A percentile compares a stretch with the other conserved stretches of the same genome.
phyloP scores from a whole-genome alignment of 2,888 invertebrate species.

The Drosophila helvetica region DNA sequence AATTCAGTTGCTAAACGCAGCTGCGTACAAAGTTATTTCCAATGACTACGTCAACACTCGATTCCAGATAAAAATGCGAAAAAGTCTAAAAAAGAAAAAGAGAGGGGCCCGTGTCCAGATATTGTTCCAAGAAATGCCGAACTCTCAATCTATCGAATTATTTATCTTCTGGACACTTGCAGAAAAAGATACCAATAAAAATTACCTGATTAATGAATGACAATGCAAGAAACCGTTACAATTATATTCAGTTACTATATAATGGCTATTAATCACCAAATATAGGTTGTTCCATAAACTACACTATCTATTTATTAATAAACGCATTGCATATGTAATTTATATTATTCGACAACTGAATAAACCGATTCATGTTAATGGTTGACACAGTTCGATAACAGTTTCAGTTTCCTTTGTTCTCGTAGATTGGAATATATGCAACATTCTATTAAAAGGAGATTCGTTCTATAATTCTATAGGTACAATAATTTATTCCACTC shows the following conservation, averaged over 20 bases:
- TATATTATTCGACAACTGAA: conserved; percentile 11
- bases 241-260: neutral
- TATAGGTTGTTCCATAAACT: neutral
- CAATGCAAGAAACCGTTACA: neutral
- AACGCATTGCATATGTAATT: neutral
- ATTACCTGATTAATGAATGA: neutral
- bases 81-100: conserved; percentile 24
- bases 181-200: neutral
- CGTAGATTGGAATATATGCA: too few relatives aligned
- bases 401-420: too few relatives aligned
- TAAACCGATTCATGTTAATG: conserved; percentile 9
- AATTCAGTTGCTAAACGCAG: conserved; percentile 31
- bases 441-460: too few relatives aligned
- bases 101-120: conserved; percentile 19
- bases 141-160: conserved; percentile 14
- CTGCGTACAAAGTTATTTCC: conserved; percentile 40
- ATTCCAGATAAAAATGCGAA: conserved; percentile 29
- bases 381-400: neutral
- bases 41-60: conserved; percentile 38
- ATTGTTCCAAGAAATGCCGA: conserved; percentile 18
- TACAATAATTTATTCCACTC: too few relatives aligned
- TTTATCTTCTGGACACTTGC: neutral
- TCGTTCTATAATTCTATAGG: too few relatives aligned
- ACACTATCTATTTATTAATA: neutral
- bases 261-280: neutral